Base-by-base conservation (phyloP, 1,140 invertebrate genomes). In the Formica selysi region DNA sequence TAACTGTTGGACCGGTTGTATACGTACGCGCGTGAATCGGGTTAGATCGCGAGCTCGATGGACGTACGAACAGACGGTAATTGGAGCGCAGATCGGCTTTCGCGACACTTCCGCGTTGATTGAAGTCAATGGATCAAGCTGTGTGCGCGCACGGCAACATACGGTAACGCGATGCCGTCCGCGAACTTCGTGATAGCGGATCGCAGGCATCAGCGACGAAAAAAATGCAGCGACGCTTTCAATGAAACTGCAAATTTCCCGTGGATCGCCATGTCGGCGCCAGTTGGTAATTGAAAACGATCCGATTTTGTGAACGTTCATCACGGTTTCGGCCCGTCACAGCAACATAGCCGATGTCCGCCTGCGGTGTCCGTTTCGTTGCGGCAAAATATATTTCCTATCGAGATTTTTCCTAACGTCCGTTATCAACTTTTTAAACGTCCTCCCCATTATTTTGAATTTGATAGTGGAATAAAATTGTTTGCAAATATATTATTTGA, bases 51-150 rank as follows among this genome's bases (percentile, higher is more conserved):
- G 61, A 84, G 79, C 86, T 84, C 73, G 48, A 88, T 70, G 65
- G 79, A 65, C 76, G 19, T 41, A 88, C 76, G 65, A 68, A 65
- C 64, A 13, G 54, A 16, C 59, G 67, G 51, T 83, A 90, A 88
- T 90, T 88, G 87, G 80, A 83, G 79, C 62, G 10, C 54, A 62
- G 80, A 71, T 67, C 76, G 59, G 62, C 79, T 78, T 83, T 86
- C 67, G 64, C 79, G 78, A 86, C 68, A 86, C 85, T 88, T 88
- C 74, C 74, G 84, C 61, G 87, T 88, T 88, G 87, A 86, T 86
- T 86, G 68, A 83, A 84, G 85, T 86, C 67, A 83, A 86, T 71
- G 67, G 67, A 80, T 51, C 68, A 76, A 57, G 61, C 16, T 19
- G 44, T 13, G 68, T 8, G 64, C 19, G 13, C 22, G 44, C 54